Evolutionary conservation across 2,797 vertebrate genomes (phyloP).

Genomic region (Xiphorhynchus erythropygius): DNA sequence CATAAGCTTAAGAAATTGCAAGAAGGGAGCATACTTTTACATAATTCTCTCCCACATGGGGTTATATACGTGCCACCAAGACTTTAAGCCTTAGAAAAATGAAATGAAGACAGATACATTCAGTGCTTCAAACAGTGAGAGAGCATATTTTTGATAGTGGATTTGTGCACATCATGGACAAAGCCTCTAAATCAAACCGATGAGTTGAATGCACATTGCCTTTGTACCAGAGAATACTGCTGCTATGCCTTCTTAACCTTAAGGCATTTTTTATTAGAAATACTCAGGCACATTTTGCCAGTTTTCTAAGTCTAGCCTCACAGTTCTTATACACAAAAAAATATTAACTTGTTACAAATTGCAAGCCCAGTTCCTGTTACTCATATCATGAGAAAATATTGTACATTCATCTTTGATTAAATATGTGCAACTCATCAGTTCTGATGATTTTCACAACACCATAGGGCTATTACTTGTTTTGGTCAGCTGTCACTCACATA

Average conservation of each 20-base stretch:
- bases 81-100: neutral
- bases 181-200: neutral
- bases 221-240: neutral
- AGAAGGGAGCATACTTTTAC: neutral
- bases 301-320: neutral
- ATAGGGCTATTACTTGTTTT: neutral
- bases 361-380: neutral
- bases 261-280: neutral
- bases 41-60: neutral
- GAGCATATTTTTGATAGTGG: neutral
- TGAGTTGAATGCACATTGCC: neutral
- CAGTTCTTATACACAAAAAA: neutral
- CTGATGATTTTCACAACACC: neutral
- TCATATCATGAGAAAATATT: neutral
- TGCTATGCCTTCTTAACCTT: neutral
- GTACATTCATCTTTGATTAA: neutral
- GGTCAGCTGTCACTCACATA: neutral
- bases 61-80: neutral
- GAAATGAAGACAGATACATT: neutral
- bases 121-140: neutral
- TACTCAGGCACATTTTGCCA: neutral
- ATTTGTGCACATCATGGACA: neutral
- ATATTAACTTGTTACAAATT: neutral
- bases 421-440: neutral
- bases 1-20: neutral